These are phyloP conservation scores for Platorchestia sp. DNA, from an alignment of 1,140 invertebrate genomes.

Conservation along the genomic window DNA sequence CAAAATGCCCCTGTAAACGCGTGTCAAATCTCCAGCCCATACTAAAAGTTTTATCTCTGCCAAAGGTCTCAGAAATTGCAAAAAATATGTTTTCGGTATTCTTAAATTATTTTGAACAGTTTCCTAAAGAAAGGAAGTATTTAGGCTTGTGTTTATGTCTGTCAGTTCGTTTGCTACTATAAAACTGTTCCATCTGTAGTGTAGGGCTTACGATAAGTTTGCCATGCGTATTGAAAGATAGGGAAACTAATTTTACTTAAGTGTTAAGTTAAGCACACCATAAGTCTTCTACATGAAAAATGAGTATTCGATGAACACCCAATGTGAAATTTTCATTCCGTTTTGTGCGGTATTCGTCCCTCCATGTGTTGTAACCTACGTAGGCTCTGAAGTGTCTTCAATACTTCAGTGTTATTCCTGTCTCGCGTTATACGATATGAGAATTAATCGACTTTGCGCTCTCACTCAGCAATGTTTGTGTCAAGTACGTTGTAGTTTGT, in stretches of 20 bases:
- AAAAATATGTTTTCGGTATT: no score
- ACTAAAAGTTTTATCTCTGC: no score
- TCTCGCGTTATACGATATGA: background rate
- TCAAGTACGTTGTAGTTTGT: background rate
- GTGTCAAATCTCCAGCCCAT: background rate
- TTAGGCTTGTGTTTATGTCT: background rate
- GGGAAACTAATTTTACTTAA: background rate
- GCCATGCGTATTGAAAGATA: background rate
- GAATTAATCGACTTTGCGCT: background rate
- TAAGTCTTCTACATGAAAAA: background rate
- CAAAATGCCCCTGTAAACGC: background rate
- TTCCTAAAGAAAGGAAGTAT: background rate
- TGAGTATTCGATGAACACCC: background rate
- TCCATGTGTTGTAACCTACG: background rate
- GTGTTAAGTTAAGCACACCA: background rate
- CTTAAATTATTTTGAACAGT: background rate
- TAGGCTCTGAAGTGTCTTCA: background rate
- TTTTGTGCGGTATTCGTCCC: background rate
- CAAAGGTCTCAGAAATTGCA: no score
- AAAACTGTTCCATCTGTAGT: background rate
- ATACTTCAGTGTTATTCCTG: background rate
- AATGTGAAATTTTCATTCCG: background rate
- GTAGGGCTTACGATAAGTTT: background rate
- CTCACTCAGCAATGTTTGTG: background rate
- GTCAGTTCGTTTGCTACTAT: background rate